Conservation (phyloP, 2,113 vertebrate species). For the Etheostoma spectabile region DNA sequence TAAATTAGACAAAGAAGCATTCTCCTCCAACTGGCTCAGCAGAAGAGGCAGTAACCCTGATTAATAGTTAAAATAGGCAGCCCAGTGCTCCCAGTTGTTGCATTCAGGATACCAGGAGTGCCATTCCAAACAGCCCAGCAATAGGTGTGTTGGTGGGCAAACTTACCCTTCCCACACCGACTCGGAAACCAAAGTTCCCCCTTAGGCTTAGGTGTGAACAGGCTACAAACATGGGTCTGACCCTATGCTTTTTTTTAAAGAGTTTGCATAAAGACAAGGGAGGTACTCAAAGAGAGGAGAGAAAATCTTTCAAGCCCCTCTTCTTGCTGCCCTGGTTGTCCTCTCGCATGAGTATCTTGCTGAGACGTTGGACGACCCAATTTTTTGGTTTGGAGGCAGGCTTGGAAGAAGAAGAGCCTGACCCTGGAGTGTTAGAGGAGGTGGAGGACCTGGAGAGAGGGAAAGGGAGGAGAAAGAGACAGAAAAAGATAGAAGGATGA, state of each 20-base stretch:
- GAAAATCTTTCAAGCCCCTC: constrained; percentile 90
- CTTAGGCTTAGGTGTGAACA: constrained; percentile 36
- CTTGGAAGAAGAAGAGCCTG: constrained; percentile 78
- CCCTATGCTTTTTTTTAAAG: constrained; percentile 15
- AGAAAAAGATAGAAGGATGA: not conserved
- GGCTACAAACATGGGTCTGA: constrained; percentile 24
- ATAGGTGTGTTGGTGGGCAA: constrained; percentile 43
- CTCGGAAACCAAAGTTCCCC: constrained; percentile 39
- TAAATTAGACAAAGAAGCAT: constrained; percentile 29
- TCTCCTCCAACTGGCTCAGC: constrained; percentile 35
- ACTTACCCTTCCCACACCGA: constrained; percentile 37
- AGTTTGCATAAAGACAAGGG: constrained; percentile 23
- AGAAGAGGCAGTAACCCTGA: constrained; percentile 45
- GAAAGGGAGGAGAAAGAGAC: not conserved
- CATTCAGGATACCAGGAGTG: constrained; percentile 52
- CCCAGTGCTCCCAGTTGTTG: constrained; percentile 13
- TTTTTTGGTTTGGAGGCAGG: constrained; percentile 80
- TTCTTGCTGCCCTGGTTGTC: constrained; percentile 85
- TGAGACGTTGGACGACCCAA: constrained; percentile 90
- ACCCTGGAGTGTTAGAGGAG: constrained; percentile 74
- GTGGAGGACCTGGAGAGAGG: constrained; percentile 60
- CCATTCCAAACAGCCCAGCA: constrained; percentile 53
- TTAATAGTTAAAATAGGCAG: constrained; percentile 34
- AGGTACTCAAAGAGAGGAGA: constrained; percentile 87
- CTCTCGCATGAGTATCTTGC: constrained; percentile 88